A percentile compares a stretch with the other conserved stretches of the same genome.
phyloP scores from a whole-genome alignment of 2,113 vertebrate genomes.

The Orientallactaga bullata region DNA sequence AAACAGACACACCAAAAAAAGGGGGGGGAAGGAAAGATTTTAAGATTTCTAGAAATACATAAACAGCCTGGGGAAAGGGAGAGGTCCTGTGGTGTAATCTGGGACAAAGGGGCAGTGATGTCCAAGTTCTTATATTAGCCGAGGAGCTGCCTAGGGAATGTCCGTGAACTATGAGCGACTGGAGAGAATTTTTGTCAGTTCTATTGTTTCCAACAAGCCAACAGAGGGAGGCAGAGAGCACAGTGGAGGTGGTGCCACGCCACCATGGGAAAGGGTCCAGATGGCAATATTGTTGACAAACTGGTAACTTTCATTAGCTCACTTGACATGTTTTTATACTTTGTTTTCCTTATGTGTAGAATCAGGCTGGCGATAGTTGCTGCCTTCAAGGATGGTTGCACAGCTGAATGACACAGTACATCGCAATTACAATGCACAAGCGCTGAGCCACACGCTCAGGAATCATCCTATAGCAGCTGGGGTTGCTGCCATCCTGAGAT shows the following conservation, averaged over 20 bases:
- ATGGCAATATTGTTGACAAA: not conserved
- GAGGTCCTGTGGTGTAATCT: not conserved
- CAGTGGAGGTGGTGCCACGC: accelerated
- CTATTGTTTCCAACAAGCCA: not conserved
- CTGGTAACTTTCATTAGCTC: not conserved
- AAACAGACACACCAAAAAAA: too few species aligned
- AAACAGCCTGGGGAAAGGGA: not conserved
- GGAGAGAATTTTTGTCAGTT: not conserved
- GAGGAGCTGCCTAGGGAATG: not conserved
- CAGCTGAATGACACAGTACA: not conserved
- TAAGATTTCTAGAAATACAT: not conserved
- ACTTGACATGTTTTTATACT: not conserved
- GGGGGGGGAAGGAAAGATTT: too few species aligned
- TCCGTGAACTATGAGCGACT: not conserved
- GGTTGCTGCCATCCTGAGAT: not conserved
- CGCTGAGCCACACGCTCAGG: not conserved
- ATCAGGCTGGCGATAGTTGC: not conserved
- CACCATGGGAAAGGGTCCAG: too few species aligned
- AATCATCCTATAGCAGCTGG: not conserved
- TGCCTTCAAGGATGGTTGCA: not conserved
- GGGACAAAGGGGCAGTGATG: not conserved
- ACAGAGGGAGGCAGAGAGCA: not conserved
- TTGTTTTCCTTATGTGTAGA: not conserved
- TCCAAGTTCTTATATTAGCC: not conserved
- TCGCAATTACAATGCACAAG: not conserved